These are phyloP conservation scores for Eublepharis macularius DNA, from an alignment of 2,113 vertebrate genomes.

Conservation along the genomic window DNA sequence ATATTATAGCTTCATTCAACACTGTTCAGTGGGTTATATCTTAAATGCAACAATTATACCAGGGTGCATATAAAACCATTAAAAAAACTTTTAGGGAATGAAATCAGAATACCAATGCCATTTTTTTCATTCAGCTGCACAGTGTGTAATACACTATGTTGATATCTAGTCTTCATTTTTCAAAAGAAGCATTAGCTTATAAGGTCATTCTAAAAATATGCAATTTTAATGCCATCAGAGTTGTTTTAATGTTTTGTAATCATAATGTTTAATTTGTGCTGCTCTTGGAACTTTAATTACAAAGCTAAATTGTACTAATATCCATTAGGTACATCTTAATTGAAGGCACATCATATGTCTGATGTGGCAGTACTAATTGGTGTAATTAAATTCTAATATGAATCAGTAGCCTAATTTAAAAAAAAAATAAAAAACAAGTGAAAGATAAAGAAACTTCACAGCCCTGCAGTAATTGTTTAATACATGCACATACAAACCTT, in stretches of 20 bases:
- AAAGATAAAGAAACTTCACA: conserved; percentile 54
- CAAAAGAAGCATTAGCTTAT: conserved; percentile 44
- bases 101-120: background rate
- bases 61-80: background rate
- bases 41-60: background rate
- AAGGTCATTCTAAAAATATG: conserved; percentile 55
- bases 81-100: conserved; percentile 11
- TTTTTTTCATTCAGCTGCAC: background rate
- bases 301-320: conserved; percentile 79
- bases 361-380: conserved; percentile 79
- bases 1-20: background rate
- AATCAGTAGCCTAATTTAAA: conserved; percentile 72
- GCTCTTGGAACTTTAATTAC: conserved; percentile 80
- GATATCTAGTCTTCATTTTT: conserved; percentile 37
- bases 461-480: conserved; percentile 31
- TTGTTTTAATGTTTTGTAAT: conserved; percentile 75
- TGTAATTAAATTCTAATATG: conserved; percentile 81
- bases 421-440: conserved; percentile 59
- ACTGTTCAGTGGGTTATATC: background rate
- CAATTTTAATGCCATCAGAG: conserved; percentile 54
- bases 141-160: conserved; percentile 4
- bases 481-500: background rate
- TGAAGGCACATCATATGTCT: conserved; percentile 78
- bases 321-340: conserved; percentile 77
- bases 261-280: conserved; percentile 77